phyloP scores from a whole-genome alignment of 2,888 invertebrate genomes.

The Charanyca ferruginea region DNA sequence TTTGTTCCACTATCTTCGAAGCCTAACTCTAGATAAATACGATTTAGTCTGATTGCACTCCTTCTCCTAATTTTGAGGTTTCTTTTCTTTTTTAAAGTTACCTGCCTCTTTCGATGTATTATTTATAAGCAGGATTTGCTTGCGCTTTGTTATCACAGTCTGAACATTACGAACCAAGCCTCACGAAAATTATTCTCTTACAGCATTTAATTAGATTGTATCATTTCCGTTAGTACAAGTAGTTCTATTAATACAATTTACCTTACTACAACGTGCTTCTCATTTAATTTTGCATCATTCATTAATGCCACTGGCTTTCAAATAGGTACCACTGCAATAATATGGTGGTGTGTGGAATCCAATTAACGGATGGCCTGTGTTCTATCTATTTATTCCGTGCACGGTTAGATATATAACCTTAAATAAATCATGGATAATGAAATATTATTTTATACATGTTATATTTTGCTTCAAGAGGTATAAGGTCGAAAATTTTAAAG shows the following conservation, averaged over 20 bases:
- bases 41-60: too few relatives aligned
- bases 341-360: conserved; percentile 42
- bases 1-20: too few relatives aligned
- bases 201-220: neutral
- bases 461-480: neutral
- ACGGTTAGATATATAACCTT: conserved; percentile 7
- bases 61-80: neutral
- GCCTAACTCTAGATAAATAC: too few relatives aligned
- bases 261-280: neutral
- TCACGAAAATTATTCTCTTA: neutral
- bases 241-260: conserved; percentile 12
- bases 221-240: neutral
- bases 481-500: neutral
- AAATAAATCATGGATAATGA: neutral
- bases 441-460: neutral
- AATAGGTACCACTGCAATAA: conserved; percentile 43
- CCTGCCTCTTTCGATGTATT: neutral
- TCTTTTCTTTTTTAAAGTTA: neutral
- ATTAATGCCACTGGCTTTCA: conserved; percentile 23
- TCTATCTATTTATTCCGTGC: conserved; percentile 9
- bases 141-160: neutral
- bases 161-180: neutral
- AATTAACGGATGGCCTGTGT: conserved; percentile 39
- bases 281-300: conserved; percentile 41
- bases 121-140: neutral